Conservation (phyloP, 2,797 vertebrate genomes). For the Anableps anableps region DNA sequence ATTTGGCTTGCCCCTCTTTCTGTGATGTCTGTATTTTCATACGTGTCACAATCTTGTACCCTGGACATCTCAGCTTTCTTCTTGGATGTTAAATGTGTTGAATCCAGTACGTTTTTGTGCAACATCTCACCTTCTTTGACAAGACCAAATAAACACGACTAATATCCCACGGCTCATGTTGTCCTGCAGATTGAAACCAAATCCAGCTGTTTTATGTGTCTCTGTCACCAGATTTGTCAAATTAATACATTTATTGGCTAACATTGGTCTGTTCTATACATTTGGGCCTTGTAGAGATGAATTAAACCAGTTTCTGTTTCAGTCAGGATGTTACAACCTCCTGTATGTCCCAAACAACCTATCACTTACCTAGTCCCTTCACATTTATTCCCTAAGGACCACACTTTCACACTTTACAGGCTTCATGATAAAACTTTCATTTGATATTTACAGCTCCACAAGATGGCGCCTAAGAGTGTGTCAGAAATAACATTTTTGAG, state of each 20-base stretch:
- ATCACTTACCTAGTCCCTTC: conserved; percentile 51
- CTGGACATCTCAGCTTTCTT: conserved; percentile 40
- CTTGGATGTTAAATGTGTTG: conserved; percentile 57
- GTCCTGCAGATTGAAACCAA: conserved; percentile 49
- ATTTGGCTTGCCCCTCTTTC: conserved; percentile 50
- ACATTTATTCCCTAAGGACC: conserved; percentile 61
- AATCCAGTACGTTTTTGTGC: conserved; percentile 56
- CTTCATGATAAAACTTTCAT: conserved; percentile 55
- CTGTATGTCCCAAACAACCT: conserved; percentile 23
- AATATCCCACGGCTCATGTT: conserved; percentile 59
- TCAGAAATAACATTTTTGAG: conserved; percentile 55
- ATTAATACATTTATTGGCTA: background rate
- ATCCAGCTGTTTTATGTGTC: conserved; percentile 9
- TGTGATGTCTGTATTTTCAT: conserved; percentile 46
- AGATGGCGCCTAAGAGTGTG: conserved; percentile 38
- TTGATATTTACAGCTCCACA: conserved; percentile 41
- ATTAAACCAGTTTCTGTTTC: background rate
- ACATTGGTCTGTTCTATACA: background rate
- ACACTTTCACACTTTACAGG: conserved; percentile 57
- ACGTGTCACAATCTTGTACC: conserved; percentile 48
- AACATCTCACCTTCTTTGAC: conserved; percentile 70
- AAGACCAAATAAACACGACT: conserved; percentile 79
- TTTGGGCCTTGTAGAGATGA: background rate
- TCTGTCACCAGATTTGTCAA: background rate
- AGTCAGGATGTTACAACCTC: conserved; percentile 20